phyloP scores from a whole-genome alignment of 2,888 invertebrate genomes.

The Conus canariensis region DNA sequence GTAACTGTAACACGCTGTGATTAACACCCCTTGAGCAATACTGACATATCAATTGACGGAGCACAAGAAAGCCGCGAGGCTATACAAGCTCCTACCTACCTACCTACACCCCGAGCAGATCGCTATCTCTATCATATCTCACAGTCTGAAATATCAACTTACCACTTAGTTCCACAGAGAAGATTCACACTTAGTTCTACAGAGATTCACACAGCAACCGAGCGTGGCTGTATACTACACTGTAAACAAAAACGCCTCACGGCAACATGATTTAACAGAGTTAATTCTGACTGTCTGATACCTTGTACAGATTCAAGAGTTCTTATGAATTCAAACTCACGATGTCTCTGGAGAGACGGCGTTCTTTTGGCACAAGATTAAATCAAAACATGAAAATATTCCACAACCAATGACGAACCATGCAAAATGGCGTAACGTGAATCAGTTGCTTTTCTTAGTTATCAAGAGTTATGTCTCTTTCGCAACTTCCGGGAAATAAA shows the following conservation, averaged over 20 bases:
- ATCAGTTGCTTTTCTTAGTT: conserved; percentile 11
- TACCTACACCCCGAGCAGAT: no score
- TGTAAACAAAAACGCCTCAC: background rate
- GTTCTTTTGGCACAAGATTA: background rate
- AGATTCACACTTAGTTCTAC: background rate
- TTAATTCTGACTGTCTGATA: background rate
- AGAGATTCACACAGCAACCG: no score
- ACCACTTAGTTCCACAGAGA: background rate
- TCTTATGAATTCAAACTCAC: background rate
- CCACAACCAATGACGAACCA: background rate
- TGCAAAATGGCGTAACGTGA: conserved; percentile 23
- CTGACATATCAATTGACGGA: no score
- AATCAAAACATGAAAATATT: conserved; percentile 8
- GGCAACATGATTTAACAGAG: background rate
- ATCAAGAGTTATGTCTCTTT: background rate
- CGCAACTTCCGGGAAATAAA: conserved; percentile 22
- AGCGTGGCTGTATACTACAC: background rate
- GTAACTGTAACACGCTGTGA: no score
- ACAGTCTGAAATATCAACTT: no score
- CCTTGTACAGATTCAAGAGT: background rate
- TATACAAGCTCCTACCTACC: no score
- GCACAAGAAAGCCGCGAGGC: no score
- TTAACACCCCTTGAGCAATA: no score
- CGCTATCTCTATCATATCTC: no score
- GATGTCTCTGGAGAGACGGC: background rate